Conservation (phyloP, 23 tunicate species). For the Trididemnum clinides region DNA sequence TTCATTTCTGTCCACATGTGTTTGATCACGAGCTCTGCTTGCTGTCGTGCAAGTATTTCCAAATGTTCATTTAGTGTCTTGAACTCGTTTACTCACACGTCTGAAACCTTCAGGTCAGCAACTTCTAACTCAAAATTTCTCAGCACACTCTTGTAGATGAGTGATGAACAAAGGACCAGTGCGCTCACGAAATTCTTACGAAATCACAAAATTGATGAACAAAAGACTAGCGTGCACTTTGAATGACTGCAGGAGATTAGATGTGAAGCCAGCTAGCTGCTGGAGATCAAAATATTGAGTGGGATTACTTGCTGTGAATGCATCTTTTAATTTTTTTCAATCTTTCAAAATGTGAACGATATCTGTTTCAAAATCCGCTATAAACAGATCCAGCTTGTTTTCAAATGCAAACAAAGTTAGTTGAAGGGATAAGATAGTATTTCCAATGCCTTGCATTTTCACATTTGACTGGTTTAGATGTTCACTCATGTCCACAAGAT, state of each 20-base stretch:
- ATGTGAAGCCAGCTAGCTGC: too few species aligned
- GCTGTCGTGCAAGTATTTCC: too few species aligned
- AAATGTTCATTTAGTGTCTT: conserved; percentile 23
- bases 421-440: conserved; percentile 33
- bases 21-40: background rate
- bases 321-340: too few species aligned
- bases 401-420: conserved; percentile 42
- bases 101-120: too few species aligned
- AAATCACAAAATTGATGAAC: too few species aligned
- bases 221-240: background rate
- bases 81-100: conserved; percentile 29
- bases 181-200: conserved; percentile 19
- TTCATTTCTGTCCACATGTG: conserved; percentile 10
- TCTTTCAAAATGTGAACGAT: conserved; percentile 19
- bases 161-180: conserved; percentile 43
- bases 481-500: conserved; percentile 40
- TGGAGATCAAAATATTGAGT: conserved; percentile 11
- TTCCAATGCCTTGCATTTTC: too few species aligned
- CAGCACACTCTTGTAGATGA: conserved; percentile 46
- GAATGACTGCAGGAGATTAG: too few species aligned
- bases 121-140: too few species aligned
- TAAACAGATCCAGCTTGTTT: conserved; percentile 22
- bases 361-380: too few species aligned
- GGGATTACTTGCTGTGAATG: conserved; percentile 16
- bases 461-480: conserved; percentile 29